Evolutionary conservation across 2,113 vertebrate genomes (phyloP), one percentile per base, ranked within the genome.

Genomic region (Craseonycteris thonglongyai): DNA sequence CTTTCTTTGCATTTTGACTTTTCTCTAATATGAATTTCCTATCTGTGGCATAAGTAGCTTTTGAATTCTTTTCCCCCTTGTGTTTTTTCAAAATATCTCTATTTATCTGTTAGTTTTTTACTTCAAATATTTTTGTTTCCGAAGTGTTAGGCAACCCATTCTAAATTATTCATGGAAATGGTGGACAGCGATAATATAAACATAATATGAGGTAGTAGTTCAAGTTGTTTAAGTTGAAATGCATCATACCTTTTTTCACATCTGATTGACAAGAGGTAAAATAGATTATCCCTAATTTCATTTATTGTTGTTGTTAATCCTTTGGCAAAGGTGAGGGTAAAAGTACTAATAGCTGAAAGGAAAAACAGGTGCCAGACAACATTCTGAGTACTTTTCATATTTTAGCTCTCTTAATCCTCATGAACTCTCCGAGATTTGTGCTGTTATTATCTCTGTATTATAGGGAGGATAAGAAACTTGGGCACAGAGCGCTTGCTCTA

Each of bases 21-120:
- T 35, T 88, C 35, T 87, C 21, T 92, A 72, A 78, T 91, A 49
- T 78, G 76, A 94, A 91, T 85, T 93, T 88, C 74, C 76, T 94
- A 92, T 85, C 88, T 91, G 80, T 90, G 45, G n/a, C 78, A 30
- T 93, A 83, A 83, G 18, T 85, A 78, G 69, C 54, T 95, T 90
- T 94, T 91, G 42, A 58, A 88, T 91, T 61, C n/a, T 61, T 89
- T 84, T 81, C 28, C 38, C 26, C 49, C 47, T 79, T 96, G 56
- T 92, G 74, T 90, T 96, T 90, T 88, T 96, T 96, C 79, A 95
- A 7, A 93, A 88, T 78, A 93, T 38, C 33, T 90, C 72, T 94
- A 76, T 35, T 63, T 61, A 80, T 95, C 54, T 88, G 71, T 85
- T 95, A 68, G 26, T 89, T 89, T 92, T 87, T 74, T 75, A 56